Evolutionary conservation across 2,797 vertebrate genomes (phyloP).

Genomic region (Amazona ochrocephala): DNA sequence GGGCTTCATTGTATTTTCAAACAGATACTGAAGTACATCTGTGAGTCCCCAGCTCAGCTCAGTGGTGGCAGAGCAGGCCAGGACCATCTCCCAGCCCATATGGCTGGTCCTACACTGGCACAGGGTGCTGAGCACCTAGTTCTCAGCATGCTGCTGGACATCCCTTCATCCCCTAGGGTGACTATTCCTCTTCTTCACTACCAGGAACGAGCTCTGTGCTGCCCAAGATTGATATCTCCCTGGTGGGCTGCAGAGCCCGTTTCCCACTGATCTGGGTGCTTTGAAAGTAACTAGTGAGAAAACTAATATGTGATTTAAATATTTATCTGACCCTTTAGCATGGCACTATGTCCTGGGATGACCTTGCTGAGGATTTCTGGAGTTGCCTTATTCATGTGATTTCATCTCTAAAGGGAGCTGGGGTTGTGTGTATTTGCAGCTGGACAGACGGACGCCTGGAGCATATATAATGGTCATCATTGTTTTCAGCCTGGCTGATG

Average conservation of each 20-base stretch:
- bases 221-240: background rate
- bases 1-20: constrained; percentile 17
- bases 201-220: background rate
- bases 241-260: background rate
- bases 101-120: background rate
- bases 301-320: background rate
- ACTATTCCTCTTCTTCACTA: background rate
- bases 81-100: background rate
- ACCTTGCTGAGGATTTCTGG: background rate
- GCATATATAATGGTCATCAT: background rate
- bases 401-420: background rate
- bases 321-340: background rate
- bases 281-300: background rate
- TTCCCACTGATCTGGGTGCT: background rate
- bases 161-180: background rate
- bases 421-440: background rate
- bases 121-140: background rate
- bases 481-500: background rate
- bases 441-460: background rate
- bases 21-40: background rate
- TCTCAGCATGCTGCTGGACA: background rate
- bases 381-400: background rate
- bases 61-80: background rate
- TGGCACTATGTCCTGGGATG: background rate
- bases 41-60: background rate